Base-by-base conservation (phyloP, 1,140 invertebrate genomes). In the Drosophila watanabei region DNA sequence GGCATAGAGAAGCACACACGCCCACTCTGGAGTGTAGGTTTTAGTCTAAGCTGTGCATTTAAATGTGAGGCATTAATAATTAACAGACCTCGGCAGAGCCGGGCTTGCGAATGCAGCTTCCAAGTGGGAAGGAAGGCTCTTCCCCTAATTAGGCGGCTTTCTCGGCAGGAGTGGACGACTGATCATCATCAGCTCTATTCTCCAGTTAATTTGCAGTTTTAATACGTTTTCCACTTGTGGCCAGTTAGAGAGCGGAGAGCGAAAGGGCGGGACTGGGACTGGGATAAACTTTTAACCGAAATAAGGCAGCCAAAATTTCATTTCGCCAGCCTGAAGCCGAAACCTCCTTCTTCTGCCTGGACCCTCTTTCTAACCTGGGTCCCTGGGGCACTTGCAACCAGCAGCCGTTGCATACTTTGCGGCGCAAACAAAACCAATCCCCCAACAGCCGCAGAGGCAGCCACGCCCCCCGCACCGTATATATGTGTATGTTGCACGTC, bases 61-160 rank as follows among this genome's bases (percentile, higher is more conserved):
- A 89, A 89, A 89, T 85, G 75, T 90, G 84, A 89, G 89, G 83
- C 88, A 85, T 89, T 85, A 89, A 89, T 89, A 90, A 89, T 89
- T 89, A 88, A 88, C 85, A 84, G 62, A 70, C 59, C 65, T 52
- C 61, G 46, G 13, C 20, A 60, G 49, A 63, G 54, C 41, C 35
- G 16, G 46, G 59, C 60, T 43, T 33, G 28, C 52, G 30, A 48
- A 52, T 54, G 46, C 28, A 45, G 41, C 45, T 28, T 45, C 48
- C 45, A 58, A 68, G 63, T 57, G 45, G 37, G 49, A 41, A 80
- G 37, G 49, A 41, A 80, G 69, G 57, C 73, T 68, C 33, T 79
- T 79, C 35, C 69, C 72, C 73, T 90, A 89, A 89, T 89, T 90
- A 89, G 85, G 54, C 63, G 71, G 65, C 41, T 63, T 80, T 61